Percentiles rank a stretch among this genome's conserved stretches.
phyloP scores from a whole-genome alignment of 2,888 invertebrate genomes.

The Thymelicus acteon region DNA sequence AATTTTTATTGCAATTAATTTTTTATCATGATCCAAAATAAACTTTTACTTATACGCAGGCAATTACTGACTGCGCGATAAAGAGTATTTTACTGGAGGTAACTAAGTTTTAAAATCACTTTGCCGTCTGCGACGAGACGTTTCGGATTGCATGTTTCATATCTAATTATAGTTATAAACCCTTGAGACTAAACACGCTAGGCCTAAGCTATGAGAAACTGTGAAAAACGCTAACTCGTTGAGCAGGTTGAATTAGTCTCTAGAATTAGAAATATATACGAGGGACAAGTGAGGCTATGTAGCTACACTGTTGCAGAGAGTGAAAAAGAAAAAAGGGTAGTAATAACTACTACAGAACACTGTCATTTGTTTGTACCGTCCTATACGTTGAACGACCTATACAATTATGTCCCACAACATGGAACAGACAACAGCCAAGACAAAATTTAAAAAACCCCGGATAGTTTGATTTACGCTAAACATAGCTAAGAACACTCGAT shows the following conservation, averaged over 20 bases:
- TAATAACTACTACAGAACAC: too few relatives aligned
- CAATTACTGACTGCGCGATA: background rate
- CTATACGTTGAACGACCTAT: too few relatives aligned
- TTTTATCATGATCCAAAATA: conserved; percentile 2
- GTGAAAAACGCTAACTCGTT: conserved; percentile 34
- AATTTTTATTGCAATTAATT: conserved; percentile 14
- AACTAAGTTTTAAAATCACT: conserved; percentile 29
- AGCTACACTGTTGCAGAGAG: background rate
- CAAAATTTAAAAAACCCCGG: too few relatives aligned
- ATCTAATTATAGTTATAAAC: conserved; percentile 32
- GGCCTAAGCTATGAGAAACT: conserved; percentile 31
- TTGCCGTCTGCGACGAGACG: conserved; percentile 20
- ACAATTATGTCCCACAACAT: too few relatives aligned
- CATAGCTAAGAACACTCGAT: too few relatives aligned
- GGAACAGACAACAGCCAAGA: too few relatives aligned
- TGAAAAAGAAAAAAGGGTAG: background rate
- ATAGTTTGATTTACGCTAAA: too few relatives aligned
- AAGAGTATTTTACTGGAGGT: background rate
- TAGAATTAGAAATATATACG: conserved; percentile 33
- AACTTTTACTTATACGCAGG: conserved; percentile 5
- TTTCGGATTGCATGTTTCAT: conserved; percentile 33
- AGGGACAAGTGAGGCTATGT: background rate
- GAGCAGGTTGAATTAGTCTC: conserved; percentile 30
- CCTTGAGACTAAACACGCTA: conserved; percentile 27
- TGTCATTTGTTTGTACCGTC: too few relatives aligned